These are phyloP conservation scores for Mnemiopsis leidyi DNA, from an alignment of 37 sponge, comb jelly and placozoan species.

Conservation along the genomic window DNA sequence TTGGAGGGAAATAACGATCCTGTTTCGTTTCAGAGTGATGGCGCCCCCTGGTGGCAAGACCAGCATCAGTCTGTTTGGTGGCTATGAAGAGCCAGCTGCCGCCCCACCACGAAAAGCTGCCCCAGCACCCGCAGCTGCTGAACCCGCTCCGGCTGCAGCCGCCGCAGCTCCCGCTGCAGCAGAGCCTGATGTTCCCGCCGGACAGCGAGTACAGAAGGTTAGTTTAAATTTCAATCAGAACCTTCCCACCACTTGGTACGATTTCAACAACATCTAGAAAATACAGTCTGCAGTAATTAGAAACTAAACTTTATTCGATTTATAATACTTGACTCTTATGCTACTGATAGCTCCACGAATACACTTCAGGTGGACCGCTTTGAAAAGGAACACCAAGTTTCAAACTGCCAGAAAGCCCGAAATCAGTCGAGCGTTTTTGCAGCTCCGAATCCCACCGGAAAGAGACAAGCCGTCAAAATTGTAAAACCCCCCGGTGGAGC, in stretches of 20 bases:
- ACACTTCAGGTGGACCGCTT: conserved; percentile 27
- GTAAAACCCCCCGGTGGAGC: conserved; percentile 31
- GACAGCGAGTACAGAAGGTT: neutral
- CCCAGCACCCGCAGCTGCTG: neutral
- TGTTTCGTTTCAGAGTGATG: conserved; percentile 55
- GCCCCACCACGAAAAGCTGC: neutral
- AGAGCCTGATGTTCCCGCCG: neutral
- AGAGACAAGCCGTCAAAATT: conserved; percentile 4
- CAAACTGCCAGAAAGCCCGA: conserved; percentile 38
- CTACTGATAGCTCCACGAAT: too few species aligned
- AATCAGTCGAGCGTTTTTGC: conserved; percentile 37
- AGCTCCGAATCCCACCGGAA: neutral
- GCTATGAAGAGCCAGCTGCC: neutral
- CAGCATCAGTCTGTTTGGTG: neutral
- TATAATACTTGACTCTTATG: too few species aligned
- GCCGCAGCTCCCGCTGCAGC: conserved; percentile 1
- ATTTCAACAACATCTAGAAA: too few species aligned
- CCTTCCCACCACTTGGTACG: too few species aligned
- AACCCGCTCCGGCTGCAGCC: conserved; percentile 16
- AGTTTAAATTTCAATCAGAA: neutral
- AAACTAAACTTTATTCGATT: too few species aligned
- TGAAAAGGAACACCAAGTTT: conserved; percentile 57
- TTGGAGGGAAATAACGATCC: neutral
- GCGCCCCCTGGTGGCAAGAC: conserved; percentile 56
- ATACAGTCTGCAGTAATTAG: too few species aligned